Percentiles rank a stretch among this genome's conserved stretches.
These are phyloP conservation scores for Podabrus alpinus DNA, from an alignment of 2,888 invertebrate species.

Conservation along the genomic window DNA sequence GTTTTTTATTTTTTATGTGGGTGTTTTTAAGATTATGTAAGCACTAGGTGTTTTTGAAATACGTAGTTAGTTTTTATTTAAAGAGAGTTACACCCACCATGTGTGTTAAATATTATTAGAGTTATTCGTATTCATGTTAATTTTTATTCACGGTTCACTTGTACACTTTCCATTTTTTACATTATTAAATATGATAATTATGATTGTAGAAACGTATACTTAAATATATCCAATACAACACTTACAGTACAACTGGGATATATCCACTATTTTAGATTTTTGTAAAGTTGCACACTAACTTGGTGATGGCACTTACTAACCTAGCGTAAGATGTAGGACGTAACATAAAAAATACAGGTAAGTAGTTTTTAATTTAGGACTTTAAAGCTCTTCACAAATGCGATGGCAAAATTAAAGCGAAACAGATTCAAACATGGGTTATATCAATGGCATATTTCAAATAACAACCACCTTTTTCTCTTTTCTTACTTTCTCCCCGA, in stretches of 20 bases:
- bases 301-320: conserved; percentile 57
- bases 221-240: conserved; percentile 44
- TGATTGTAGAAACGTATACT: conserved; percentile 25
- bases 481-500: background rate
- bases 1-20: conserved; percentile 29
- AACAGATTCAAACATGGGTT: conserved; percentile 51
- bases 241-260: conserved; percentile 53
- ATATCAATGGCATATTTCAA: conserved; percentile 52
- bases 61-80: conserved; percentile 33
- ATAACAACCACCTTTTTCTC: conserved; percentile 23
- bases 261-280: conserved; percentile 49
- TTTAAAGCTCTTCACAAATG: conserved; percentile 52
- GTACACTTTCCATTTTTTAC: conserved; percentile 26
- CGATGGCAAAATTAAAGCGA: conserved; percentile 48
- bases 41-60: conserved; percentile 30
- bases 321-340: conserved; percentile 52
- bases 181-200: conserved; percentile 9
- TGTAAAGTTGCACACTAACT: conserved; percentile 55
- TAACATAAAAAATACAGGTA: conserved; percentile 35
- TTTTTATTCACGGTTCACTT: conserved; percentile 28
- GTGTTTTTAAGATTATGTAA: conserved; percentile 31
- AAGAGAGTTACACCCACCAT: conserved; percentile 32
- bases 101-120: conserved; percentile 30
- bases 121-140: conserved; percentile 28
- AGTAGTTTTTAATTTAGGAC: conserved; percentile 23